Base-by-base conservation (phyloP, 2,113 vertebrate genomes). In the Neotoma lepida region DNA sequence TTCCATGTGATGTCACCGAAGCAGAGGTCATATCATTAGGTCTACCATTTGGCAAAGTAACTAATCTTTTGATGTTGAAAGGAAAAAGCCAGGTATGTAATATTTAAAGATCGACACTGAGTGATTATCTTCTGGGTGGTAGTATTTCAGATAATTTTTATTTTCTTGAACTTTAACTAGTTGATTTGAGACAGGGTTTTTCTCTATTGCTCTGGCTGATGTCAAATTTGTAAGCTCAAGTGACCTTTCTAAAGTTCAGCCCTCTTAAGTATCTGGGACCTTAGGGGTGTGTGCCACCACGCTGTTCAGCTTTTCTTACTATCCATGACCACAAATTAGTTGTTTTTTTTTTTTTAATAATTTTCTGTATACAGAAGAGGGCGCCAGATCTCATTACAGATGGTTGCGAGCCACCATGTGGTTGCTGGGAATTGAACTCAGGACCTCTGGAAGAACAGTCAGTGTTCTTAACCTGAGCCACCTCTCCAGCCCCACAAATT, bases 31-130 rank as follows among this genome's bases (percentile, higher is more conserved):
- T 99, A 98, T 98, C 98, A 86, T 97, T 99, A 98, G 99, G 98
- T 88, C 81, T 99, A 88, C 99, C 99, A 88, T 99, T 99, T 96
- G 99, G 99, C 95, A 98, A 98, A 98, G 98, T 99, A 97, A 99
- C 98, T 73, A 99, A 99, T 96, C 82, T 99, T 95, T 98, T 99
- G 98, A 98, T 99, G 97, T 98, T 99, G 39, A 99, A 98, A 98
- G 97, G 97, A 94, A 99, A 98, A 98, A 98, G 98, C 95, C 99
- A 99, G 98, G 99, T 99, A 98, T 64, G 98, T 97, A 0, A 0
- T 88, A 17, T 90, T 95, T 96, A 76, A 96, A 68, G 63, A 76
- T 89, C 56, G 33, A 80, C 82, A 77, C 68, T 80, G 51, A 89
- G 56, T 70, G 70, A 20, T 96, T 73, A 24, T 96, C 46, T 96